A percentile compares a stretch with the other conserved stretches of the same genome.
Evolutionary conservation across 1,140 invertebrate genomes (phyloP).

Genomic region (Drosophila kohkoa): DNA sequence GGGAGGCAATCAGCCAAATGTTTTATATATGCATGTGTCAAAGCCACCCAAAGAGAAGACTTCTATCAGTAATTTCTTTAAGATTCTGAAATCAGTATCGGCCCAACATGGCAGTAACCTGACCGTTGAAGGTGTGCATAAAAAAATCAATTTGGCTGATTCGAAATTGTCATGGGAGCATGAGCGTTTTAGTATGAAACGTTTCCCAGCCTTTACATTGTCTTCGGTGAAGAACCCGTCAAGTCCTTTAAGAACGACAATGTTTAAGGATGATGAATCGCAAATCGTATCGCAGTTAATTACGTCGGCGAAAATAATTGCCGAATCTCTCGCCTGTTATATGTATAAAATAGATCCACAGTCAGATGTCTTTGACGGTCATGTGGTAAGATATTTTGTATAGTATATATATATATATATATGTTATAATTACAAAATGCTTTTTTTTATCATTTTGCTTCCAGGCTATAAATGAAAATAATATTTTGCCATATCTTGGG

Average conservation of each 20-base stretch:
- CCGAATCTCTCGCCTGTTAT: constrained; percentile 93
- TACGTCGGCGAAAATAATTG: constrained; percentile 91
- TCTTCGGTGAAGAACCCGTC: constrained; percentile 91
- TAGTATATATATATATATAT: constrained; percentile 7
- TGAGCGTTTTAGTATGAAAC: constrained; percentile 96
- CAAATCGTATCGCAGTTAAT: constrained; percentile 55
- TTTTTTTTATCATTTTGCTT: not conserved
- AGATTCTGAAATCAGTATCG: constrained; percentile 88
- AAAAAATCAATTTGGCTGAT: constrained; percentile 99
- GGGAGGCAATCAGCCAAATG: constrained; percentile 82
- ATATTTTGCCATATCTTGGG: constrained; percentile 71
- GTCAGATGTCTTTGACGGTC: constrained; percentile 68
- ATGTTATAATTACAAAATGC: not conserved
- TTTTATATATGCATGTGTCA: constrained; percentile 96
- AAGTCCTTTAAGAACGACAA: constrained; percentile 87
- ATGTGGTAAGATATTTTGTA: constrained; percentile 57
- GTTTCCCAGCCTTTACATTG: constrained; percentile 95
- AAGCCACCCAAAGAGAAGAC: constrained; percentile 96
- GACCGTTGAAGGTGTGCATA: constrained; percentile 93
- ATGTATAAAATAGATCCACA: constrained; percentile 90
- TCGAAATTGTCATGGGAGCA: constrained; percentile 98
- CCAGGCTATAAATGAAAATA: constrained; percentile 73
- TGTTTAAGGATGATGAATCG: constrained; percentile 86
- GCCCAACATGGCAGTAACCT: constrained; percentile 84
- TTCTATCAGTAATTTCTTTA: constrained; percentile 89